Evolutionary conservation across 2,113 vertebrate genomes (phyloP), one percentile per base, ranked within the genome.

Genomic region (Paratilapia polleni): DNA sequence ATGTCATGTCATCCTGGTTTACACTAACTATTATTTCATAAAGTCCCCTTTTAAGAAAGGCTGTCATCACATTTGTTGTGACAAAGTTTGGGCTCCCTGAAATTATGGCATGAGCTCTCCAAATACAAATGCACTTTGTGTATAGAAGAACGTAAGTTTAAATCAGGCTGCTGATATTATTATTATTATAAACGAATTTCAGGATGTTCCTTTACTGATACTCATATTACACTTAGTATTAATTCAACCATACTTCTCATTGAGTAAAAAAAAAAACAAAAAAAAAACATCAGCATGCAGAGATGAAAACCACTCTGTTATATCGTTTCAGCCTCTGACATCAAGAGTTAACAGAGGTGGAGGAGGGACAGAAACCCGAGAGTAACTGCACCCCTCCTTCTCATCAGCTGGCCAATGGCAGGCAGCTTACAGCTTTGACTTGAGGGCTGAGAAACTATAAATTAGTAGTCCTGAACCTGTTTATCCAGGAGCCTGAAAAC

Each of bases 281-380:
- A 31, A 31, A 3, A 31, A 34, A 8, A 19, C 5, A 36, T 62
- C 47, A 38, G 75, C 12, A n/a, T 22, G 62, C 70, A 43, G 31
- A 36, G 47, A 87, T 80, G 79, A 85, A 86, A 90, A 78, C 64
- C 66, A 34, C 80, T 77, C 82, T 83, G 90, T 91, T 92, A 88
- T 81, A 82, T 86, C 80, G 90, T 81, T 56, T 68, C 79, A 57
- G 61, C 64, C 77, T 91, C 84, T 56, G 54, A 79, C 78, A 87
- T 88, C 82, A 92, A 91, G 80, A 81, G 88, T 87, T 82, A 89
- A 91, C 83, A 62, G 88, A 85, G 82, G 78, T 56, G 92, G 91
- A 94, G 90, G 91, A 92, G 89, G 89, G 86, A 92, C 73, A 91
- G 93, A 93, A 95, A 95, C 91, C 89, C 89, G 93, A 95, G 92